Conservation (phyloP, 2,888 invertebrate species). For the Opisthograptis luteolata region DNA sequence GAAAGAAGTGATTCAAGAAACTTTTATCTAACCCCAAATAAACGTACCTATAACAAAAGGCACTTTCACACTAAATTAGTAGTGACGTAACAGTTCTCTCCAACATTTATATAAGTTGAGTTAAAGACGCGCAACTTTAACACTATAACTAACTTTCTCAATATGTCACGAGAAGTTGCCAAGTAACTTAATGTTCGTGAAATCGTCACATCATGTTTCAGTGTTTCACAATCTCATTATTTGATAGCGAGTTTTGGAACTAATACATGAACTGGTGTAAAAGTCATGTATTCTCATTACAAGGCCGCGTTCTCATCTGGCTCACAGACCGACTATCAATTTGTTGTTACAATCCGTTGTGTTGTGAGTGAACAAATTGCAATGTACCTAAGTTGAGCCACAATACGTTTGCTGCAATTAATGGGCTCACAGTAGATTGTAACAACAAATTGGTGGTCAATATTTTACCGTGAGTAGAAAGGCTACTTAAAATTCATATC, state of each 20-base stretch:
- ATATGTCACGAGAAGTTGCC: slow-evolving; percentile 23
- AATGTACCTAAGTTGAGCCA: too few species aligned
- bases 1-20: too few species aligned
- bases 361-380: too few species aligned
- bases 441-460: too few species aligned
- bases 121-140: slow-evolving; percentile 12
- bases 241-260: slow-evolving; percentile 1
- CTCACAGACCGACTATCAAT: too few species aligned
- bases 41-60: not conserved
- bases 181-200: not conserved
- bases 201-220: slow-evolving; percentile 9
- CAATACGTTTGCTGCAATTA: too few species aligned
- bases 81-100: slow-evolving; percentile 17
- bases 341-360: too few species aligned
- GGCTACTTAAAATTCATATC: too few species aligned
- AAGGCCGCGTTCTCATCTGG: too few species aligned
- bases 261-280: not conserved
- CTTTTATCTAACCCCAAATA: not conserved
- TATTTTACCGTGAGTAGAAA: too few species aligned
- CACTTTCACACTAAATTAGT: slow-evolving; percentile 1
- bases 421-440: too few species aligned
- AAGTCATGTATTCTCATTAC: too few species aligned
- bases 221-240: slow-evolving; percentile 7
- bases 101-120: slow-evolving; percentile 8
- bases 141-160: slow-evolving; percentile 9